Conservation (phyloP, 2,113 vertebrate species). For the Raphicerus campestris region DNA sequence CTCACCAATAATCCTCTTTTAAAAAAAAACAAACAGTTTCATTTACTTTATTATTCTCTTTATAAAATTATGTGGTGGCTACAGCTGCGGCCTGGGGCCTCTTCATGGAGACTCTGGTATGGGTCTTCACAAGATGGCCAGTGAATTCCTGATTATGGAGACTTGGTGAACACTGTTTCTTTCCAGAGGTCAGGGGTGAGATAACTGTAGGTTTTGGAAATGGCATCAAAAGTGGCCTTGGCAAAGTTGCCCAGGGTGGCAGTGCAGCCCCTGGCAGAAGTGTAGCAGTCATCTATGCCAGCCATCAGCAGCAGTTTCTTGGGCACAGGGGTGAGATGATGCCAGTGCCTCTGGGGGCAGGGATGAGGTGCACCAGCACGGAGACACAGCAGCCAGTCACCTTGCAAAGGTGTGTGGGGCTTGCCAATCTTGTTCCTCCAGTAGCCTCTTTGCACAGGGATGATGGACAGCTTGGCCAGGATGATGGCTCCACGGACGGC, state of each 20-base stretch:
- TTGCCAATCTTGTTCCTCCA: accelerated
- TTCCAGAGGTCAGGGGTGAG: background rate
- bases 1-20: background rate
- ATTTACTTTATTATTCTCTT: background rate
- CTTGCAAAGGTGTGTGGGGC: background rate
- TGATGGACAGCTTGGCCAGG: background rate
- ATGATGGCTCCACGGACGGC: background rate
- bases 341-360: background rate
- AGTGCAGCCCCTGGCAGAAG: background rate
- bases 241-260: background rate
- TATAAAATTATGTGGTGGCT: background rate
- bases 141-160: background rate
- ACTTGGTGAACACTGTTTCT: background rate
- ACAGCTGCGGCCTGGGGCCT: background rate
- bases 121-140: background rate
- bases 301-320: background rate
- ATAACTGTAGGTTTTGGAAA: background rate
- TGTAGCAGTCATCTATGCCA: background rate
- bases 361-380: background rate
- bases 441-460: background rate
- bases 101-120: background rate
- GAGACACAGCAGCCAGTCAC: background rate
- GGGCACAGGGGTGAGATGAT: background rate
- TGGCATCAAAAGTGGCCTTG: background rate
- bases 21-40: background rate